Conservation (phyloP, 2,797 vertebrate species). For the Danio aesculapii region DNA sequence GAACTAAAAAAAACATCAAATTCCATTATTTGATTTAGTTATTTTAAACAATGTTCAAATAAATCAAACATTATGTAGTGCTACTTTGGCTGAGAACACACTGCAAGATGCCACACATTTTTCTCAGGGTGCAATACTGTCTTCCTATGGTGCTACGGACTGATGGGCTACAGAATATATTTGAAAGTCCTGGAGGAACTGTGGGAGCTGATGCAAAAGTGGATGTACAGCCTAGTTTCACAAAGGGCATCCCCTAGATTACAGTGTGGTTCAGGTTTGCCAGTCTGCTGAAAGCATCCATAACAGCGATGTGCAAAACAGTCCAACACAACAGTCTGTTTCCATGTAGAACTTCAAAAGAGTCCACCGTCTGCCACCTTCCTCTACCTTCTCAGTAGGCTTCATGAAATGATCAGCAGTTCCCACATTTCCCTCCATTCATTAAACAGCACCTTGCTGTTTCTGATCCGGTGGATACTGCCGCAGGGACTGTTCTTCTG, state of each 20-base stretch:
- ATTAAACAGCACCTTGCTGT: not conserved
- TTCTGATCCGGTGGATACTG: not conserved
- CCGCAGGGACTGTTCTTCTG: not conserved
- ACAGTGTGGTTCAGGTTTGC: not conserved
- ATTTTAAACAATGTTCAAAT: not conserved
- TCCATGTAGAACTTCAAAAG: not conserved
- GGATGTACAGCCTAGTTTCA: not conserved
- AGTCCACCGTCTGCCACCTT: not conserved
- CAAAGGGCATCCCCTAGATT: not conserved
- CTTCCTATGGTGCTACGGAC: not conserved
- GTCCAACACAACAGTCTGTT: not conserved
- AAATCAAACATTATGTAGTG: not conserved
- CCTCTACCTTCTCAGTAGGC: not conserved
- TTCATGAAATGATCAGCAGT: not conserved
- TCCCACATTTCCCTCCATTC: slow-evolving; percentile 2
- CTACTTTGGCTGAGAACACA: not conserved
- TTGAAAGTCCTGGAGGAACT: not conserved
- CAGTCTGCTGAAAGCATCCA: slow-evolving; percentile 2
- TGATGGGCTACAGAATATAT: not conserved
- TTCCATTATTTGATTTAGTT: not conserved
- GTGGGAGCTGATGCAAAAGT: slow-evolving; percentile 10
- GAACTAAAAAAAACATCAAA: not conserved
- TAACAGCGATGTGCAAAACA: not conserved
- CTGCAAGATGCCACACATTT: not conserved
- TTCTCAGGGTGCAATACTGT: not conserved